Conservation (phyloP, 1,140 invertebrate genomes). For the Psilanteris sp. region DNA sequence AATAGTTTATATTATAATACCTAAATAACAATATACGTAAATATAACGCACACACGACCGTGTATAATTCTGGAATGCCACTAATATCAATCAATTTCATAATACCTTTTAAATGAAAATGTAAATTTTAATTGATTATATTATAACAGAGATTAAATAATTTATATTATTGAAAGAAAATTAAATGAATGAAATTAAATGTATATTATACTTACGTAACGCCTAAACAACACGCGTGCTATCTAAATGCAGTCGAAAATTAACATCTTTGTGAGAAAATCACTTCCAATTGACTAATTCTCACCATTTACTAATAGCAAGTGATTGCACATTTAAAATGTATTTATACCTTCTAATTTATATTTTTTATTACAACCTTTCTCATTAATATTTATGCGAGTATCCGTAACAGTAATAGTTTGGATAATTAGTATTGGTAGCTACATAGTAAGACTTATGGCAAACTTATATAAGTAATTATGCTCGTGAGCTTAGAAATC, state of each 20-base stretch:
- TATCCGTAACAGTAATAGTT: conserved; percentile 19
- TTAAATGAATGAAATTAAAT: too few relatives aligned
- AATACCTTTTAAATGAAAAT: too few relatives aligned
- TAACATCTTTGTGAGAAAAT: neutral
- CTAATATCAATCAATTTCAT: too few relatives aligned
- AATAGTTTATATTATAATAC: too few relatives aligned
- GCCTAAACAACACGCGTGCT: too few relatives aligned
- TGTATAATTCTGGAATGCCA: too few relatives aligned
- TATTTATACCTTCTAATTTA: conserved; percentile 25
- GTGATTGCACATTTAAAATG: conserved; percentile 10
- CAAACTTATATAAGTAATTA: conserved; percentile 57
- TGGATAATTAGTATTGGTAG: conserved; percentile 48
- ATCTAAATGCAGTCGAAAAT: neutral
- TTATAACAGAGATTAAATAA: too few relatives aligned
- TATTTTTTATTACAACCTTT: conserved; percentile 21
- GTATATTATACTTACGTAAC: too few relatives aligned
- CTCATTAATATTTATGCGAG: conserved; percentile 43
- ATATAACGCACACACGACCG: too few relatives aligned
- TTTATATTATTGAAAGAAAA: too few relatives aligned
- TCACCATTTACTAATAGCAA: conserved; percentile 15
- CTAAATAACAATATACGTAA: too few relatives aligned
- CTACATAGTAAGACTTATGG: conserved; percentile 35
- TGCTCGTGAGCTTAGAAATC: conserved; percentile 54
- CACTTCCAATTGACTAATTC: conserved; percentile 12
- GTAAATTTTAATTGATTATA: too few relatives aligned